These are phyloP conservation scores for Patella ulyssiponensis DNA, from an alignment of 2,888 invertebrate species.

Conservation along the genomic window DNA sequence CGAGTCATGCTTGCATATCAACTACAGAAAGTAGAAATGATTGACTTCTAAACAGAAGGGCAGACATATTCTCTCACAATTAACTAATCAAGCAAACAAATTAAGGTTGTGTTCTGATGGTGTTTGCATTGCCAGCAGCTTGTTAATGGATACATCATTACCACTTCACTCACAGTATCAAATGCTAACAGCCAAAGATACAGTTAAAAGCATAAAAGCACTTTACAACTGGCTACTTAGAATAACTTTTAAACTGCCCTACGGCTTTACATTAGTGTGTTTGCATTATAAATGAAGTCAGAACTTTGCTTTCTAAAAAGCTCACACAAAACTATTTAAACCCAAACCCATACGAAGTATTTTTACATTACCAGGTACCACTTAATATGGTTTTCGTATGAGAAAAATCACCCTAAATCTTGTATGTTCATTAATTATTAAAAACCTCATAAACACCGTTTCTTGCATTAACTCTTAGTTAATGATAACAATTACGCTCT, in stretches of 20 bases:
- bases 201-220: constrained; percentile 9
- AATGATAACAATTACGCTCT: no score
- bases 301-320: neutral
- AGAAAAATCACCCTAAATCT: neutral
- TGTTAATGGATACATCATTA: constrained; percentile 10
- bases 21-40: constrained; percentile 4
- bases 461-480: no score
- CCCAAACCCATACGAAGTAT: no score
- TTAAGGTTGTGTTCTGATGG: constrained; percentile 7
- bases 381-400: neutral
- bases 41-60: constrained; percentile 1
- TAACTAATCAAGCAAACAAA: constrained; percentile 13
- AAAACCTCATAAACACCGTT: no score
- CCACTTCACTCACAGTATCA: neutral
- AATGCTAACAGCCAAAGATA: constrained; percentile 4
- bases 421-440: no score
- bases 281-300: constrained; percentile 12
- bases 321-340: no score
- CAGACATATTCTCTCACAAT: constrained; percentile 6
- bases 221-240: neutral
- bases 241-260: constrained; percentile 9
- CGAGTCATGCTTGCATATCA: neutral
- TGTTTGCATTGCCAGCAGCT: neutral
- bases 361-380: neutral
- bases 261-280: constrained; percentile 5